phyloP scores from a whole-genome alignment of 2,113 vertebrate genomes.

The Gnathochromis pfefferi region DNA sequence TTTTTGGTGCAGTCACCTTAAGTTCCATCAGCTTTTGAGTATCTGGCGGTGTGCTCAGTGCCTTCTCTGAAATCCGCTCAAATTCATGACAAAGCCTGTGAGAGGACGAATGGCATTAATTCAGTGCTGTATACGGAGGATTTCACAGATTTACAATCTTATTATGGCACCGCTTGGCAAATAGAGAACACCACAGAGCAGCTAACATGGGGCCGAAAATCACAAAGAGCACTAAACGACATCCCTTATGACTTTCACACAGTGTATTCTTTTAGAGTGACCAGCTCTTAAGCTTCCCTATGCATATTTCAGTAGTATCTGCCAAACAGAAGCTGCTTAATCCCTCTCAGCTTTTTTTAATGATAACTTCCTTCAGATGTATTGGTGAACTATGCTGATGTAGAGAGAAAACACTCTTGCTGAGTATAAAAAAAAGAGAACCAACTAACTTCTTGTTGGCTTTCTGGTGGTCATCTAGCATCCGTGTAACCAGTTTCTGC shows the following conservation, averaged over 20 bases:
- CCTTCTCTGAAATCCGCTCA: constrained; percentile 81
- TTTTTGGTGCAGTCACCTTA: constrained; percentile 68
- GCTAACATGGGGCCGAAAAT: background rate
- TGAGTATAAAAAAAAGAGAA: background rate
- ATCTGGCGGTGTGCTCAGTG: constrained; percentile 76
- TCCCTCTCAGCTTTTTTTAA: background rate
- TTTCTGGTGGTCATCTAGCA: constrained; percentile 75
- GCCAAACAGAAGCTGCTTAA: background rate
- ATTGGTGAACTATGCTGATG: background rate
- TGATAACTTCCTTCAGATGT: background rate
- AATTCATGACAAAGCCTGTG: constrained; percentile 80
- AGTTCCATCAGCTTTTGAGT: constrained; percentile 83
- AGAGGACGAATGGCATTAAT: background rate
- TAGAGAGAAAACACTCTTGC: background rate
- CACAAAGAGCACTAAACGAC: background rate
- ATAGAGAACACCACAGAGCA: background rate
- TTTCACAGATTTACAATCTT: background rate
- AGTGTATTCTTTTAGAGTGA: background rate
- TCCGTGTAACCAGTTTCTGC: constrained; percentile 69
- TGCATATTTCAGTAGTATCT: background rate
- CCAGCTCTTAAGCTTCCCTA: background rate
- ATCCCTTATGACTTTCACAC: background rate
- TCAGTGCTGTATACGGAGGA: background rate
- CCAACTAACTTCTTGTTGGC: constrained; percentile 61
- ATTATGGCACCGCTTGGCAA: background rate